Evolutionary conservation across 2,888 invertebrate species (phyloP).

Genomic region (Ellobium chinense): DNA sequence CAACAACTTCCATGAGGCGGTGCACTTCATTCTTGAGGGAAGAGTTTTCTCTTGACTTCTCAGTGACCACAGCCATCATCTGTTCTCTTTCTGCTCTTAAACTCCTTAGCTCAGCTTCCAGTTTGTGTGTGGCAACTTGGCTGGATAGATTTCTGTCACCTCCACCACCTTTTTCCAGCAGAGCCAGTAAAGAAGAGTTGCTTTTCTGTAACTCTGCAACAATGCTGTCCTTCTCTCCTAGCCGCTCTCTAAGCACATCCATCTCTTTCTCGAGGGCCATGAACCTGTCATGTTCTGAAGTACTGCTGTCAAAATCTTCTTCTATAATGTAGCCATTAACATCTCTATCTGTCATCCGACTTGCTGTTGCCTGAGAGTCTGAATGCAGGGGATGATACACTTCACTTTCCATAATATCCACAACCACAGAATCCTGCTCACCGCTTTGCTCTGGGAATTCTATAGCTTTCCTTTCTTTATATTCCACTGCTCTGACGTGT

Average conservation of each 20-base stretch:
- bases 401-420: background rate
- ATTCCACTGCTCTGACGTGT: constrained; percentile 56
- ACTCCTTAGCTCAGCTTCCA: constrained; percentile 70
- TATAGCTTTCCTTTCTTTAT: constrained; percentile 49
- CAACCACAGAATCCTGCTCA: background rate
- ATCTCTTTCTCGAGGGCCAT: constrained; percentile 53
- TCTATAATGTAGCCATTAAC: constrained; percentile 8
- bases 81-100: constrained; percentile 76
- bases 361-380: background rate
- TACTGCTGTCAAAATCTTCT: constrained; percentile 32
- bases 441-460: constrained; percentile 19
- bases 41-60: constrained; percentile 78
- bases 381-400: background rate
- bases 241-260: constrained; percentile 60
- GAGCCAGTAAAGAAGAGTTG: constrained; percentile 70
- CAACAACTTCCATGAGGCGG: constrained; percentile 76
- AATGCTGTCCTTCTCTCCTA: constrained; percentile 72
- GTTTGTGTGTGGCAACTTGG: constrained; percentile 65
- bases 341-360: background rate
- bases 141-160: constrained; percentile 58
- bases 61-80: constrained; percentile 78
- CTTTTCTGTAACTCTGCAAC: constrained; percentile 72
- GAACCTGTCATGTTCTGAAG: constrained; percentile 33
- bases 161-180: constrained; percentile 62
- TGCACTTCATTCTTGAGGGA: constrained; percentile 76